These are phyloP conservation scores for Balaeniceps rex DNA, from an alignment of 2,113 vertebrate genomes.

Conservation along the genomic window DNA sequence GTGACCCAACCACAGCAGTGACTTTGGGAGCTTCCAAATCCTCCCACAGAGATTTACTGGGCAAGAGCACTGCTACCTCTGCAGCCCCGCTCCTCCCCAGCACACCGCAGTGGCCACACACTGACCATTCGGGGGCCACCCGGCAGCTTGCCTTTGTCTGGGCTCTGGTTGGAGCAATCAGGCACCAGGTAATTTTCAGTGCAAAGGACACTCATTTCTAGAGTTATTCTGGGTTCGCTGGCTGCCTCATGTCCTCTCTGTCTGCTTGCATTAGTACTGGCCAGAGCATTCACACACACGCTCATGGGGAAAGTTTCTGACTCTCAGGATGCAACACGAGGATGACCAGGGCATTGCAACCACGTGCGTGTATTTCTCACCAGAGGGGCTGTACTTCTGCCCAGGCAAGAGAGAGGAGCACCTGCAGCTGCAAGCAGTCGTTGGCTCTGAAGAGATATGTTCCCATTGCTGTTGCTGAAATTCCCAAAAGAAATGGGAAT, in stretches of 20 bases:
- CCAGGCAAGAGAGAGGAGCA: not conserved
- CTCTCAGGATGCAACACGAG: not conserved
- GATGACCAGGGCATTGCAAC: not conserved
- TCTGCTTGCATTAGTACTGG: not conserved
- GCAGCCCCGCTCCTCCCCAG: rapidly evolving
- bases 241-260: not conserved
- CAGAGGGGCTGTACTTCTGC: not conserved
- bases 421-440: not conserved
- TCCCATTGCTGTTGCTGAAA: not conserved
- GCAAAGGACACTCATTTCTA: not conserved
- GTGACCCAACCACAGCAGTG: not conserved
- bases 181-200: not conserved
- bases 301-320: not conserved
- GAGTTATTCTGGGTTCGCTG: not conserved
- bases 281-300: not conserved
- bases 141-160: not conserved
- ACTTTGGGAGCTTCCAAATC: not conserved
- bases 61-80: rapidly evolving
- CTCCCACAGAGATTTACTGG: not conserved
- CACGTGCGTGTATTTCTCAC: not conserved
- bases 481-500: not conserved
- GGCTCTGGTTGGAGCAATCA: not conserved
- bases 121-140: no score
- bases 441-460: not conserved
- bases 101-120: not conserved